These are phyloP conservation scores for Microcebus griseorufus DNA, from an alignment of 2,113 vertebrate species.

Conservation along the genomic window DNA sequence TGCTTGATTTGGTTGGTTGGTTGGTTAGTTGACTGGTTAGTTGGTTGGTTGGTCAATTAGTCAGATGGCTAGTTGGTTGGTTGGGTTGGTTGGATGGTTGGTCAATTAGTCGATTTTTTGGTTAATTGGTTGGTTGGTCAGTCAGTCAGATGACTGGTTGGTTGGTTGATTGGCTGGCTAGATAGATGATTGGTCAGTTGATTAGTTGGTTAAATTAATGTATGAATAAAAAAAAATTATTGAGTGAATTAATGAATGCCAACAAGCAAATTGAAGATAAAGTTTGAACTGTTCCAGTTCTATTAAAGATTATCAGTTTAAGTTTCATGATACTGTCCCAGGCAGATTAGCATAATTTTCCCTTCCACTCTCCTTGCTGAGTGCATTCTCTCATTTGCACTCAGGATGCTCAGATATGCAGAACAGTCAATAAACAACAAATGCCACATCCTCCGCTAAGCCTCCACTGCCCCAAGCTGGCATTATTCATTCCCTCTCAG, in stretches of 20 bases:
- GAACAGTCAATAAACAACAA: neutral
- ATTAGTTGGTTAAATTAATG: neutral
- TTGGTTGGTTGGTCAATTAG: neutral
- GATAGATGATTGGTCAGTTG: neutral
- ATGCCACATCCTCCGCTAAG: neutral
- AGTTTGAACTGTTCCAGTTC: neutral
- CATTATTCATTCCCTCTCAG: neutral
- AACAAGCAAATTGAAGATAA: neutral
- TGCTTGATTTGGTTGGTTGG: neutral
- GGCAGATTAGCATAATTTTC: neutral
- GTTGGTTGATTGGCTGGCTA: neutral
- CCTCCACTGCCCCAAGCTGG: neutral
- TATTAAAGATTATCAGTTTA: neutral
- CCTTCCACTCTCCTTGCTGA: neutral
- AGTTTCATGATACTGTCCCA: neutral
- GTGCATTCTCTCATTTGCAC: neutral
- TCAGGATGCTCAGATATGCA: neutral
- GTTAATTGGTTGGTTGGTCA: neutral
- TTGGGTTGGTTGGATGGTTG: neutral
- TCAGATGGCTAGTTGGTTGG: too few relatives aligned
- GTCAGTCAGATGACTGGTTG: neutral
- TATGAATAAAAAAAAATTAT: neutral
- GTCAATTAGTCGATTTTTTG: neutral
- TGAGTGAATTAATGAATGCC: neutral
- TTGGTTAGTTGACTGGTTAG: neutral